Base-by-base conservation (phyloP, 2,113 vertebrate species). In the Pteruthius melanotis region DNA sequence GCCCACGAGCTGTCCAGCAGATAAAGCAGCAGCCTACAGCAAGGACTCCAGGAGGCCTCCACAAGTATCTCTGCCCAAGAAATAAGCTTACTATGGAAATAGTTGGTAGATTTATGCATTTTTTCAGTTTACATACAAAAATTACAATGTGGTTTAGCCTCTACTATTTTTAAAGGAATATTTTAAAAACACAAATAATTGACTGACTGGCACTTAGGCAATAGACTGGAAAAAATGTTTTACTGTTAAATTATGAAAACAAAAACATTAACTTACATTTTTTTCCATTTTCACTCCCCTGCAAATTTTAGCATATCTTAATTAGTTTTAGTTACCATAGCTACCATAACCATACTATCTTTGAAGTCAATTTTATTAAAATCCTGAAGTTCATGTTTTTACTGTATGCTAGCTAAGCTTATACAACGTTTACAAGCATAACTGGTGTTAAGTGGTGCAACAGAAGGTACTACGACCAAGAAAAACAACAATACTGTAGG, bases 241-340 rank as follows among this genome's bases (percentile, higher is more conserved):
- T 91, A 77, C 65, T 39, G 59, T 70, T 76, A 40, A 63, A 77
- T 81, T 92, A 81, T 31, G 44, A 90, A 85, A 91, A 91, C 35
- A 86, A 83, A 86, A 88, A 20, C 39, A 76, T 63, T 77, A 91
- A 83, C 54, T 66, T 68, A 52, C 19, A 33, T 89, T 82, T 87
- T 53, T 83, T 18, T 24, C 5, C 23, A n/a, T 82, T 90, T 86
- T 90, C 49, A 78, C 64, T 86, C 50, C 76, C 20, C 69, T 89
- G 92, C 57, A 93, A 77, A 92, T 82, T 70, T 94, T 78, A 82
- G 92, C 47, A 75, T 92, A 93, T 81, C 92, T 95, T 96, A 95
- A 95, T 89, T 92, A 95, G 81, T 71, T 63, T 76, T 79, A 82
- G 96, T 97, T 96, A 90, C 96, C 94, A 97, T 96, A 93, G 95